Percentiles rank a stretch among this genome's conserved stretches.
phyloP scores from a whole-genome alignment of 2,113 vertebrate genomes.

The Pyrgilauda ruficollis region DNA sequence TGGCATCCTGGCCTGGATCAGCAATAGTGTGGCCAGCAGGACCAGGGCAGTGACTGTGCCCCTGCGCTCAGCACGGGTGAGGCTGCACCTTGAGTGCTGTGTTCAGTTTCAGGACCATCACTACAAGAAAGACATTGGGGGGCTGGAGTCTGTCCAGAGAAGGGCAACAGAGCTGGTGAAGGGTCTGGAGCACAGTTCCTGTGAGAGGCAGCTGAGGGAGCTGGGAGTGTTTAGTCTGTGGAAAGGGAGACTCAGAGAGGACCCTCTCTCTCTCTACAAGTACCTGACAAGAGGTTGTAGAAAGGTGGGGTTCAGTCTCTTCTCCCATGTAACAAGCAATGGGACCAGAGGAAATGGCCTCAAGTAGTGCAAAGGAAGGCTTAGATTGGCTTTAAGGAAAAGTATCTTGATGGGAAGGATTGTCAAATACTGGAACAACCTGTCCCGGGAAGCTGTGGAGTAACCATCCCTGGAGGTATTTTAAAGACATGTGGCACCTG shows the following conservation, averaged over 20 bases:
- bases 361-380: background rate
- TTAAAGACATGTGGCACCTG: background rate
- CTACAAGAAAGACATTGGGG: background rate
- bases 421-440: background rate
- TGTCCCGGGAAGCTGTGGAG: too few species aligned
- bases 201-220: background rate
- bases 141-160: background rate
- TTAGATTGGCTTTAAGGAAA: background rate
- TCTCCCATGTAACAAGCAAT: background rate
- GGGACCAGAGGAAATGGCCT: background rate
- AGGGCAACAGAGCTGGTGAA: rapidly evolving
- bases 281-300: background rate
- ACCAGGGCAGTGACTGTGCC: rapidly evolving
- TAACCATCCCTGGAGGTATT: background rate
- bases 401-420: background rate
- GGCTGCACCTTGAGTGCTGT: background rate
- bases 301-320: background rate
- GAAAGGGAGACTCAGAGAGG: background rate
- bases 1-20: background rate
- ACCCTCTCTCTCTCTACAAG: rapidly evolving
- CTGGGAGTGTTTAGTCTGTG: background rate
- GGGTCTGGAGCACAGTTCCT: background rate
- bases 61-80: rapidly evolving
- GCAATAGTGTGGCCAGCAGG: background rate
- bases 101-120: background rate